Conservation (phyloP, 2,113 vertebrate species). For the Microtus oregoni region DNA sequence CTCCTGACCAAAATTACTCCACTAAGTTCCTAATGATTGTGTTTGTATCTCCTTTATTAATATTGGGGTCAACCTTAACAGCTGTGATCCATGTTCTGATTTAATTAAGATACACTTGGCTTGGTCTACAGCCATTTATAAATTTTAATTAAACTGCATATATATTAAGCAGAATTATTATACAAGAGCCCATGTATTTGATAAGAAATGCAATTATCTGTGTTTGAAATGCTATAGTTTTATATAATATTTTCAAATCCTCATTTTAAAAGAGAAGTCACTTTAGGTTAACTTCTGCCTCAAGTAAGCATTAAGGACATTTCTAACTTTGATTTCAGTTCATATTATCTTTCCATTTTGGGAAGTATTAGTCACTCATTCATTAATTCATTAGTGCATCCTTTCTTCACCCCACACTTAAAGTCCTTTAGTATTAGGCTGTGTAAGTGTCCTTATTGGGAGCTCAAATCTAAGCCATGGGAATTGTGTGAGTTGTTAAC, state of each 20-base stretch:
- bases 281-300: conserved; percentile 47
- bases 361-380: neutral
- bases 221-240: conserved; percentile 65
- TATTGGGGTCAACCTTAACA: conserved; percentile 67
- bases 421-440: neutral
- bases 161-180: conserved; percentile 62
- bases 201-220: conserved; percentile 65
- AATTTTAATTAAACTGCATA: conserved; percentile 76
- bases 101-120: conserved; percentile 79
- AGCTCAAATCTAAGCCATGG: neutral
- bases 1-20: conserved; percentile 23
- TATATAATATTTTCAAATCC: conserved; percentile 66
- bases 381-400: neutral
- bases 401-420: neutral
- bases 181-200: conserved; percentile 69
- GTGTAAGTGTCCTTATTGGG: neutral
- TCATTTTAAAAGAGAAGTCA: conserved; percentile 43
- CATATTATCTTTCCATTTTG: neutral
- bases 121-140: conserved; percentile 64
- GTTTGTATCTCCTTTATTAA: conserved; percentile 73
- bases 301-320: neutral
- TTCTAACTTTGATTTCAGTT: conserved; percentile 31
- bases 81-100: conserved; percentile 79
- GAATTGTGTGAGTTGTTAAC: neutral
- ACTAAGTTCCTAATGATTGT: conserved; percentile 41